Conservation (phyloP, 2,888 invertebrate species). For the Drosophila atripex region DNA sequence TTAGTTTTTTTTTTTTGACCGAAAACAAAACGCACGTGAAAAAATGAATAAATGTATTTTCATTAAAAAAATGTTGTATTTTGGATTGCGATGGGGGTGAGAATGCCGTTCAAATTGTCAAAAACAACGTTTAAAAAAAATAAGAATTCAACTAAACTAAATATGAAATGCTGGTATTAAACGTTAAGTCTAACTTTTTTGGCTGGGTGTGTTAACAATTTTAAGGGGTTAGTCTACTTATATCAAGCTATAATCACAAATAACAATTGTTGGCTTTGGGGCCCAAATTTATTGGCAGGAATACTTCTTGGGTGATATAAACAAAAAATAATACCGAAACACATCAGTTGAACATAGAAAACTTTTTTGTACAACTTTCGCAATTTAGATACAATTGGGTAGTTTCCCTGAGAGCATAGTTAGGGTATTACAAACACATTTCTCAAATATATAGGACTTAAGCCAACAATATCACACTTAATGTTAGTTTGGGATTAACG, state of each 20-base stretch:
- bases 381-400: not conserved
- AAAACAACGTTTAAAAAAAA: constrained; percentile 29
- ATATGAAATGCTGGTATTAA: constrained; percentile 35
- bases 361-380: not conserved
- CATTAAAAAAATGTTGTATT: constrained; percentile 37
- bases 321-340: too few species aligned
- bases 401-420: constrained; percentile 6
- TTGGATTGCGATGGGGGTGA: constrained; percentile 40
- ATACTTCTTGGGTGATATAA: not conserved
- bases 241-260: not conserved
- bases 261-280: constrained; percentile 28
- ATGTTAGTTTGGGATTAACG: constrained; percentile 19
- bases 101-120: constrained; percentile 46
- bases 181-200: constrained; percentile 13
- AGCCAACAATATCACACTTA: constrained; percentile 46
- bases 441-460: constrained; percentile 24
- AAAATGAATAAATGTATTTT: constrained; percentile 57
- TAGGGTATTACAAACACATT: constrained; percentile 10
- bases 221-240: constrained; percentile 32
- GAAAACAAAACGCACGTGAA: constrained; percentile 71
- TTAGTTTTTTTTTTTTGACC: constrained; percentile 50
- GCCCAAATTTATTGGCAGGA: not conserved
- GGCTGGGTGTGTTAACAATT: constrained; percentile 26
- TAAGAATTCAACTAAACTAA: constrained; percentile 6
- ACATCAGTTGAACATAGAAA: not conserved